phyloP scores from a whole-genome alignment of 2,888 invertebrate species.

The Aelia acuminata region DNA sequence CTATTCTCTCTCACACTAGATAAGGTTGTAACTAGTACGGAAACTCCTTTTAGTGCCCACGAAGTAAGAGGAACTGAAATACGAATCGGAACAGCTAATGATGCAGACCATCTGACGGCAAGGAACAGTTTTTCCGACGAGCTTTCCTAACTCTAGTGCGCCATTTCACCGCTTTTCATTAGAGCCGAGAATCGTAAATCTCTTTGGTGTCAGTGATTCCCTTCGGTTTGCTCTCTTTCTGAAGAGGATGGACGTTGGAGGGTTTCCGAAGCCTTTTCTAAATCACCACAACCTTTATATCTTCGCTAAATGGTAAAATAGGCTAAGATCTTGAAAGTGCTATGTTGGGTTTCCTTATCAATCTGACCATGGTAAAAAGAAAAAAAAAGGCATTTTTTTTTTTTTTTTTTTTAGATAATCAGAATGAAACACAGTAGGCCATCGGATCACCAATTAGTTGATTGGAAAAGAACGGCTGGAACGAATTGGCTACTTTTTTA shows the following conservation, averaged over 20 bases:
- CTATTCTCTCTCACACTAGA: background rate
- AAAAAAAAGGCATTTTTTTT: no score
- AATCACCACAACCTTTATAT: background rate
- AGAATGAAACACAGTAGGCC: no score
- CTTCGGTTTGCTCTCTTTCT: conserved; percentile 16
- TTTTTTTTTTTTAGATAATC: no score
- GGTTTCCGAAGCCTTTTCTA: background rate
- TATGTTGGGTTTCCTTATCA: no score
- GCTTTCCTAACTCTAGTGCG: background rate
- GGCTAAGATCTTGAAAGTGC: background rate
- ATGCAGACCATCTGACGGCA: background rate
- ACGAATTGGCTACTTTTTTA: no score
- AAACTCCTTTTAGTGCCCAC: background rate
- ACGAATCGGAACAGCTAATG: conserved; percentile 29
- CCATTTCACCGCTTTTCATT: conserved; percentile 32
- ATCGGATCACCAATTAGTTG: no score
- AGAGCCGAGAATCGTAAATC: conserved; percentile 4
- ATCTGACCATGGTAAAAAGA: no score
- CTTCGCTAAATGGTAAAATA: background rate
- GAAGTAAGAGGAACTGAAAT: background rate
- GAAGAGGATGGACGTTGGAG: conserved; percentile 39
- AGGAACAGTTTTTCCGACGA: conserved; percentile 30
- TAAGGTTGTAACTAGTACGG: background rate
- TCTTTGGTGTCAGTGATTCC: conserved; percentile 10
- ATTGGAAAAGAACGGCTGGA: no score